Evolutionary conservation across 2,113 vertebrate genomes (phyloP).

Genomic region (Nothocercus nigrocapillus): DNA sequence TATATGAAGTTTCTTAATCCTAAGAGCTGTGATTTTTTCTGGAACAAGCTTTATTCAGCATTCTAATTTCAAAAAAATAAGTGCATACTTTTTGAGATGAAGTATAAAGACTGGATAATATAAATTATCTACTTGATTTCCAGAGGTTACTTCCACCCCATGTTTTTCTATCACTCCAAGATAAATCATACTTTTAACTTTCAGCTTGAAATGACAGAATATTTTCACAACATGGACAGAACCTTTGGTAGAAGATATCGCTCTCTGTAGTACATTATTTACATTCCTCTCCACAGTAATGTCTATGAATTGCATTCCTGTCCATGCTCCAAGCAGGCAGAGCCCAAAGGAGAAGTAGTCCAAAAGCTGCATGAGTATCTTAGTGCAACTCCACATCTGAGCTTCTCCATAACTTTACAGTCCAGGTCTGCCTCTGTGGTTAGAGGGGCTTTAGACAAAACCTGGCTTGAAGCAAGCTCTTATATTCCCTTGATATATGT

Average conservation of each 20-base stretch:
- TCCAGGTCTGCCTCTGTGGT: background rate
- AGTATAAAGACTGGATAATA: background rate
- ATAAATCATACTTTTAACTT: background rate
- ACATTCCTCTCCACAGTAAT: background rate
- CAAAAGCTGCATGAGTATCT: background rate
- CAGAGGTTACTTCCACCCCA: background rate
- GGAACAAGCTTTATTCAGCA: background rate
- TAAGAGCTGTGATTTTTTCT: background rate
- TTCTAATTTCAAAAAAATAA: background rate
- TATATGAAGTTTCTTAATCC: background rate
- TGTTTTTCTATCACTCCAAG: background rate
- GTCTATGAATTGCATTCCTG: background rate
- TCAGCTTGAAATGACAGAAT: background rate
- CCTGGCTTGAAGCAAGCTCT: background rate
- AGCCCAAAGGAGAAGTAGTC: background rate
- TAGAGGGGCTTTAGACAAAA: background rate
- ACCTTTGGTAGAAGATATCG: background rate
- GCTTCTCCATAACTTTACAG: background rate
- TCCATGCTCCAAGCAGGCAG: background rate
- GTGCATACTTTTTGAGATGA: background rate
- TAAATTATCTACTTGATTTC: background rate
- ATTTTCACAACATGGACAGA: background rate
- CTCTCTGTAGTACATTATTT: background rate
- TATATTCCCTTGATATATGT: background rate
- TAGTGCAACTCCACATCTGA: background rate